Evolutionary conservation across 2,888 invertebrate species (phyloP), one percentile per base, ranked within the genome.

Genomic region (Nematopogon swammerdamellus): DNA sequence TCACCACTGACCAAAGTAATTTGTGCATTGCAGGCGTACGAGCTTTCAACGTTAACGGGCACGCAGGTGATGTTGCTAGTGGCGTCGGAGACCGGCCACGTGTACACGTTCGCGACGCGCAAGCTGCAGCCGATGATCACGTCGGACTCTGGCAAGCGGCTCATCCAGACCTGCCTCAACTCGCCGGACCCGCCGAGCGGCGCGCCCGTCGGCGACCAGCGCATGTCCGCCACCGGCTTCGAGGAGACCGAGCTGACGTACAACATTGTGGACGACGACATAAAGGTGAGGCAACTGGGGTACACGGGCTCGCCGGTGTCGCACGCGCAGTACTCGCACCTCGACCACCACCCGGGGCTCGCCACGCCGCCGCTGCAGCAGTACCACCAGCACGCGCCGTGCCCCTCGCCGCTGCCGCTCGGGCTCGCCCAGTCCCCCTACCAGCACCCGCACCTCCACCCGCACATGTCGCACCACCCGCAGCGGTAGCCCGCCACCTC

Each of bases 41-140:
- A 99, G 81, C 81, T 99, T 64, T 97, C 99, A 53, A 98, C 98
- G 59, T 77, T 99, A 71, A 99, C 99, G 56, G 99, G 99, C 49
- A 99, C 99, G 30, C 98, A 99, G 82, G 98, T 99, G 72, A 99
- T 99, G 98, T 83, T 99, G 63, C 83, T 99, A 67, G 98, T 99
- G 57, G 98, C 98, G 53, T 97, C 95, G 56, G 98, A 97, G 77
- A 98, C 98, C 18, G 98, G 98, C 49, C 99, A 99, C 81, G 99
- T 99, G 64, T 99, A 99, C 82, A 99, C 99, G 55, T 99, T 98
- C 81, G 98, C 99, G 55, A 99, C 99, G 59, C 87, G 97, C 59
- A 97, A 97, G 73, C 85, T 99, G 49, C 97, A 97, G 76, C 99
- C 99, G 58, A 99, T 99, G 97, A 98, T 99, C 72, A 97, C 97